phyloP scores from a whole-genome alignment of 30 jellyfish, hydroid and myxozoan genomes.

The Euphysa ruthae region DNA sequence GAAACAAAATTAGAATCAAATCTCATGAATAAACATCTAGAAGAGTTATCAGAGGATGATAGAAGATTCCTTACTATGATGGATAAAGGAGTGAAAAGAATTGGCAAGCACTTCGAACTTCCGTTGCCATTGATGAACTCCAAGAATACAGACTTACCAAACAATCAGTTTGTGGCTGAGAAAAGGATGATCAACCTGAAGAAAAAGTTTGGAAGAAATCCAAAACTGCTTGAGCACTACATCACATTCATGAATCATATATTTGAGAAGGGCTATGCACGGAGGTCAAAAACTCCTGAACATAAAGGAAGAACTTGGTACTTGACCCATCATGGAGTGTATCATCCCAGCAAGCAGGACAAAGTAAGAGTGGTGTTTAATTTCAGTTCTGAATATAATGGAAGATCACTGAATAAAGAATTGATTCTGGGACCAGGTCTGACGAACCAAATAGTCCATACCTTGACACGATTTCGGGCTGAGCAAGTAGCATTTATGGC shows the following conservation, averaged over 20 bases:
- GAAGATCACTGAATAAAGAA: conserved; percentile 34
- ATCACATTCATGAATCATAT: not conserved
- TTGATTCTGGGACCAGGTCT: conserved; percentile 41
- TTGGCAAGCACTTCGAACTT: not conserved
- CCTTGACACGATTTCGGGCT: conserved; percentile 18
- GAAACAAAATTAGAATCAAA: no score
- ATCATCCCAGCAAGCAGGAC: conserved; percentile 10
- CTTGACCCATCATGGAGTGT: conserved; percentile 1
- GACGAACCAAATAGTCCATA: conserved; percentile 13
- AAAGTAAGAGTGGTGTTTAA: conserved; percentile 39
- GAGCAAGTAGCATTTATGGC: no score
- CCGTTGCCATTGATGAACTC: no score
- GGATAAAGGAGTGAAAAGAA: no score
- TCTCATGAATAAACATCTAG: no score
- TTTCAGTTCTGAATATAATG: conserved; percentile 44
- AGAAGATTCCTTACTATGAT: not conserved
- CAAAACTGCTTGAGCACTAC: not conserved
- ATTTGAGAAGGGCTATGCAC: no score
- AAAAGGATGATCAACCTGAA: not conserved
- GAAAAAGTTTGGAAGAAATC: no score
- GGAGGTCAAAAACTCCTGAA: no score
- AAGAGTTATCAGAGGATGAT: not conserved
- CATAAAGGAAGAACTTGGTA: no score
- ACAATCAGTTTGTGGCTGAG: no score
- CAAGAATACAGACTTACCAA: not conserved